Evolutionary conservation across 2,113 vertebrate species (phyloP).

Genomic region (Chitala chitala): DNA sequence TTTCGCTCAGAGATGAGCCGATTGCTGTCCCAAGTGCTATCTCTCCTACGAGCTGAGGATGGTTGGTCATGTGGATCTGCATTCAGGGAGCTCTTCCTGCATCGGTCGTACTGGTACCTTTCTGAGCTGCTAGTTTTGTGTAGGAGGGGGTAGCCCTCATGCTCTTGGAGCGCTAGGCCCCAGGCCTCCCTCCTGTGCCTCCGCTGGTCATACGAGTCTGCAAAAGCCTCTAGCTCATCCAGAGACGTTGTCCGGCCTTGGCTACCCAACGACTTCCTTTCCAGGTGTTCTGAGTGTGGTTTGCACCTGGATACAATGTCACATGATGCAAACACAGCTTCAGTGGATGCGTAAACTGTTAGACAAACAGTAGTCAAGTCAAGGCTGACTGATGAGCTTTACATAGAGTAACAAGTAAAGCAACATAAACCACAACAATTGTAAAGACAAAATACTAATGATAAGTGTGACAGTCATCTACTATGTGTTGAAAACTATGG

Average conservation of each 20-base stretch:
- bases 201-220: constrained; percentile 68
- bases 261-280: constrained; percentile 75
- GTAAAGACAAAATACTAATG: no score
- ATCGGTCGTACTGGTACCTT: constrained; percentile 53
- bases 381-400: background rate
- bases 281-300: constrained; percentile 80
- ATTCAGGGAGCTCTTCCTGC: constrained; percentile 46
- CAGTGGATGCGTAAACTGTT: no score
- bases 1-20: no score
- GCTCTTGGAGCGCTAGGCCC: constrained; percentile 48
- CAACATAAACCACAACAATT: background rate
- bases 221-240: constrained; percentile 89
- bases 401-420: no score
- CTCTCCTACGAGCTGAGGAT: constrained; percentile 65
- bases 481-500: no score
- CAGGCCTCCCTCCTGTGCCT: constrained; percentile 53
- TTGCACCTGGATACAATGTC: constrained; percentile 68
- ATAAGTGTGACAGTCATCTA: no score
- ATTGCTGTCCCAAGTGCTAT: no score
- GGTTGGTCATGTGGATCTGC: constrained; percentile 61
- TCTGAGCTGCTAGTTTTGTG: constrained; percentile 44
- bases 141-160: constrained; percentile 41
- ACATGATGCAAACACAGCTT: no score
- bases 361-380: background rate
- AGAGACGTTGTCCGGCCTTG: constrained; percentile 81